Conservation (phyloP, 2,113 vertebrate genomes). For the Noctilio leporinus region DNA sequence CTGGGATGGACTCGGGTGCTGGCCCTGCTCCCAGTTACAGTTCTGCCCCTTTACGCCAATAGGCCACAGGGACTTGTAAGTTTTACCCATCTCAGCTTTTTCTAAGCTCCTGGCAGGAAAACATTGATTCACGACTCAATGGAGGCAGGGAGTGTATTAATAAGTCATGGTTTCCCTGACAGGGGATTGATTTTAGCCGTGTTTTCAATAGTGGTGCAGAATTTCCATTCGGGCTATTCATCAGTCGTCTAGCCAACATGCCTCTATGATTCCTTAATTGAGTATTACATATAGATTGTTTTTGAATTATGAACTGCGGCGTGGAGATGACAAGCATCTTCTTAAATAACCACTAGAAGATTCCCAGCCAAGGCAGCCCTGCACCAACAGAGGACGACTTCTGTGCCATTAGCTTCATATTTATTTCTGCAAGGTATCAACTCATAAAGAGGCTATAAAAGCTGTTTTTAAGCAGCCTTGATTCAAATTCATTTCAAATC, state of each 20-base stretch:
- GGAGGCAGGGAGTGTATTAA: background rate
- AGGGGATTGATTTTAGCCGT: background rate
- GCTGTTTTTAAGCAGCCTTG: conserved; percentile 36
- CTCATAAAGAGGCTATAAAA: background rate
- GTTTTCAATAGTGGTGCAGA: background rate
- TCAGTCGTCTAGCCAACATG: background rate
- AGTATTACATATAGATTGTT: background rate
- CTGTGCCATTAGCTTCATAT: background rate
- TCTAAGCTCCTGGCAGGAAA: background rate
- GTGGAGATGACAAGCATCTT: conserved; percentile 21
- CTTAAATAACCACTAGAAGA: background rate
- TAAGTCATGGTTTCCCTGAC: background rate
- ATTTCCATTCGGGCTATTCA: background rate
- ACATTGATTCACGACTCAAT: background rate
- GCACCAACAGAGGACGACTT: background rate
- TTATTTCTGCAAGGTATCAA: background rate
- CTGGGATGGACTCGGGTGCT: fast-evolving
- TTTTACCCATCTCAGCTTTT: background rate
- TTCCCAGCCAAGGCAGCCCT: background rate
- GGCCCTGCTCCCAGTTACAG: background rate
- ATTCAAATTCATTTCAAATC: conserved; percentile 45
- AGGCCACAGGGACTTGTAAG: background rate
- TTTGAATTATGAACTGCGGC: conserved; percentile 37
- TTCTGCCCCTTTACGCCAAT: background rate
- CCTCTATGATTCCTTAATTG: conserved; percentile 15